Evolutionary conservation across 2,888 invertebrate species (phyloP), one percentile per base, ranked within the genome.

Genomic region (Dexiosoma caninum): DNA sequence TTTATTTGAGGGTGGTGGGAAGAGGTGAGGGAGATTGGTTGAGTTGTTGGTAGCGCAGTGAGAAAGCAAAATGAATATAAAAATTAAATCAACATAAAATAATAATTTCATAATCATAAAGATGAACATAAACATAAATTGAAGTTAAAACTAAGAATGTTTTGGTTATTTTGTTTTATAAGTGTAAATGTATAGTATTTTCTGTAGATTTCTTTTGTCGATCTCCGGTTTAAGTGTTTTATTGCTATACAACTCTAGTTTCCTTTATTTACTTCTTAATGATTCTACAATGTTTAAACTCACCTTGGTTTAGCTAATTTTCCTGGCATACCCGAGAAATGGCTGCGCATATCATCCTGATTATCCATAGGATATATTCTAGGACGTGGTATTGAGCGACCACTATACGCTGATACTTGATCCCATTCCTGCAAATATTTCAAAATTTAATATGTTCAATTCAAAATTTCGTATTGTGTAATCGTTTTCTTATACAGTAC

Each of bases 391-490:
- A 96, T 95, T 86, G 96, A 97, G 87, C 97, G 93, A 83, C 95
- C 95, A 90, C 97, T 97, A 89, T 97, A 97, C 64, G 95, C 96
- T 46, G 97, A 97, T 82, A 97, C 95, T 88, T 95, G 95, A 89
- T 95, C 95, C 95, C 95, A 95, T 89, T 95, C 95, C 91, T 92
- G 81, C 16, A 75, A 69, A 30, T 4, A 53, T 35, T 37, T 19
- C 7, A 19, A 9, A 0, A 44, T n/a, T n/a, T n/a, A n/a, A n/a
- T n/a, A n/a, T n/a, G n/a, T n/a, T n/a, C n/a, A n/a, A n/a, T n/a
- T n/a, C n/a, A n/a, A n/a, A n/a, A n/a, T n/a, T n/a, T n/a, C n/a
- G n/a, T n/a, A n/a, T n/a, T n/a, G n/a, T n/a, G n/a, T n/a, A n/a
- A n/a, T n/a, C n/a, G n/a, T n/a, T n/a, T n/a, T n/a, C n/a, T n/a